Conservation (phyloP, 1,140 invertebrate species). For the Phymastichus coffea region DNA sequence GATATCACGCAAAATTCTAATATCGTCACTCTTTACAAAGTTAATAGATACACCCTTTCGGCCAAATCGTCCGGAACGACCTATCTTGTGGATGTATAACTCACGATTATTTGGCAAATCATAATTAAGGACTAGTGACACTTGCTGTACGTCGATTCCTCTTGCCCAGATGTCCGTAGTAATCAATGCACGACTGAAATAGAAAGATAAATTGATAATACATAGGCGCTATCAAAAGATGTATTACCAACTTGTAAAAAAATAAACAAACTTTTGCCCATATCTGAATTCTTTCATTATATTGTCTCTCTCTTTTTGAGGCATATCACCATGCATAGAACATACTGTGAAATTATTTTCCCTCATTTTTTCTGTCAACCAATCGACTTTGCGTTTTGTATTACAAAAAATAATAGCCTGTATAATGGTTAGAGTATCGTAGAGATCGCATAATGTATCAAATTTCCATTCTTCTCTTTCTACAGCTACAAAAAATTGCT, state of each 20-base stretch:
- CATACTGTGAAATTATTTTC: constrained; percentile 99
- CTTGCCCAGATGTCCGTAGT: constrained; percentile 99
- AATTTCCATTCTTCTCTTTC: constrained; percentile 99
- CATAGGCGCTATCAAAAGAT: too few relatives aligned
- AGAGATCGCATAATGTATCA: constrained; percentile 97
- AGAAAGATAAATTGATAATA: too few relatives aligned
- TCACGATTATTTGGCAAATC: constrained; percentile 99
- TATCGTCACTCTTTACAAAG: constrained; percentile 99
- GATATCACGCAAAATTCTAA: constrained; percentile 97
- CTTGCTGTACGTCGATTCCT: constrained; percentile 98
- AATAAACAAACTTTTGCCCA: constrained; percentile 73
- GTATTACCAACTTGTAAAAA: too few relatives aligned
- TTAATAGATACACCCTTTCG: constrained; percentile 99
- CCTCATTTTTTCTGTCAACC: constrained; percentile 97
- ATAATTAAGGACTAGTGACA: constrained; percentile 98
- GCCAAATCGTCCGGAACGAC: constrained; percentile 95
- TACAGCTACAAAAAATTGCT: constrained; percentile 99
- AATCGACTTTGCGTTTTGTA: constrained; percentile 98
- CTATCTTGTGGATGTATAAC: constrained; percentile 99
- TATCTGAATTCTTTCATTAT: constrained; percentile 99
- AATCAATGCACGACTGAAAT: constrained; percentile 87
- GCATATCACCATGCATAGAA: constrained; percentile 99
- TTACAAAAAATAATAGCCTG: constrained; percentile 99
- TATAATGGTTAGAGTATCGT: constrained; percentile 98
- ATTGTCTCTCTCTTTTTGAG: constrained; percentile 98